Evolutionary conservation across 1,140 invertebrate genomes (phyloP).

Genomic region (Apis cerana): DNA sequence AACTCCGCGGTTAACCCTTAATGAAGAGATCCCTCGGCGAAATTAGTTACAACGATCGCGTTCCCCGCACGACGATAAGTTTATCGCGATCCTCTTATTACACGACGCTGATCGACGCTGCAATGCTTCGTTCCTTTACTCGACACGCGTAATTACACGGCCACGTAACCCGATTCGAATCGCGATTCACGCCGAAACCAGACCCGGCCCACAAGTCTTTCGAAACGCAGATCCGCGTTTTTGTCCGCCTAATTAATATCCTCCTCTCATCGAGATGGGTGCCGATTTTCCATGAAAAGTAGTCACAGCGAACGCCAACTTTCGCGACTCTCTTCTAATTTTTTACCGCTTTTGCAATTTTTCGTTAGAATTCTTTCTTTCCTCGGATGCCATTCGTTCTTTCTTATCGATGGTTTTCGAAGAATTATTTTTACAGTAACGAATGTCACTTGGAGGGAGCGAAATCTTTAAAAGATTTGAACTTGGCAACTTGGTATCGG

Average conservation of each 20-base stretch:
- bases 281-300: not conserved
- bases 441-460: too few species aligned
- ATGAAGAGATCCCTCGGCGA: conserved; percentile 12
- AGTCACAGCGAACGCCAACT: conserved; percentile 23
- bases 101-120: conserved; percentile 20
- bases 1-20: not conserved
- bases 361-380: not conserved
- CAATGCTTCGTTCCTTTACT: conserved; percentile 11
- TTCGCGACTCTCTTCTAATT: conserved; percentile 34
- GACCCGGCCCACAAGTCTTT: not conserved
- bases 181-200: conserved; percentile 11
- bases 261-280: not conserved
- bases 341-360: conserved; percentile 23
- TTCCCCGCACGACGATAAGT: not conserved
- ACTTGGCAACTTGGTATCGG: too few species aligned
- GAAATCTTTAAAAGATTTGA: too few species aligned
- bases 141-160: conserved; percentile 30
- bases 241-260: conserved; percentile 10
- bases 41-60: conserved; percentile 3
- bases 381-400: too few species aligned
- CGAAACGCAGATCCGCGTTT: not conserved
- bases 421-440: too few species aligned
- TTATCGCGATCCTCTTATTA: conserved; percentile 32
- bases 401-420: too few species aligned
- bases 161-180: conserved; percentile 42